Percentiles rank a stretch among this genome's conserved stretches.
phyloP scores from a whole-genome alignment of 2,888 invertebrate species.

The Brenthis daphne region DNA sequence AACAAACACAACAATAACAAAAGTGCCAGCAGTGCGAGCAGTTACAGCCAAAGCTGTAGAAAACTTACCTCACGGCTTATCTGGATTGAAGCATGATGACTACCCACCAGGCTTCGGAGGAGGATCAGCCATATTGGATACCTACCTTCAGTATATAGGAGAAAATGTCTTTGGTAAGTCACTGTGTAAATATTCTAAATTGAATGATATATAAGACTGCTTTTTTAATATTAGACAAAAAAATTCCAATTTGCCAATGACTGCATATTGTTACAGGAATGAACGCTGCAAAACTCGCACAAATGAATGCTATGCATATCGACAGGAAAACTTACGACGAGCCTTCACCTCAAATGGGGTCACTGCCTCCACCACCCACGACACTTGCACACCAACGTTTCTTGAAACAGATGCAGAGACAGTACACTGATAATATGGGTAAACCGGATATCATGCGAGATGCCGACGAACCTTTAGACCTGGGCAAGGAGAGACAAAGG shows the following conservation, averaged over 20 bases:
- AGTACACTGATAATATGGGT: slow-evolving; percentile 80
- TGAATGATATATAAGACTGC: not conserved
- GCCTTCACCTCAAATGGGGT: slow-evolving; percentile 79
- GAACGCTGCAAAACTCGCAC: slow-evolving; percentile 90
- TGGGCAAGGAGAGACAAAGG: slow-evolving; percentile 78
- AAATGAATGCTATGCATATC: slow-evolving; percentile 85
- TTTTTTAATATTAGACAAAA: not conserved
- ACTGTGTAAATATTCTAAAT: not conserved
- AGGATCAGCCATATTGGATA: slow-evolving; percentile 91
- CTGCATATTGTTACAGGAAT: slow-evolving; percentile 75
- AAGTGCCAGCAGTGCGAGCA: slow-evolving; percentile 84
- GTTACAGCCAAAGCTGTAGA: slow-evolving; percentile 86
- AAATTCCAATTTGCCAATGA: not conserved
- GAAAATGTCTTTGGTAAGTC: slow-evolving; percentile 88
- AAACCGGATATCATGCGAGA: slow-evolving; percentile 81
- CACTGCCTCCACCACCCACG: slow-evolving; percentile 80
- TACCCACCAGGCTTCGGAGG: slow-evolving; percentile 87
- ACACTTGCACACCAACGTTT: slow-evolving; percentile 82
- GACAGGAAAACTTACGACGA: slow-evolving; percentile 80
- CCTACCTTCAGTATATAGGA: slow-evolving; percentile 93
- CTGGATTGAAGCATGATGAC: slow-evolving; percentile 84
- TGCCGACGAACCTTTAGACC: slow-evolving; percentile 78
- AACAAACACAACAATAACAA: slow-evolving; percentile 85
- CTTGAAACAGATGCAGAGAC: slow-evolving; percentile 84
- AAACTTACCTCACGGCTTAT: slow-evolving; percentile 82